Conservation (phyloP, 30 jellyfish, hydroid and myxozoan species). For the Cassiopea andromeda region DNA sequence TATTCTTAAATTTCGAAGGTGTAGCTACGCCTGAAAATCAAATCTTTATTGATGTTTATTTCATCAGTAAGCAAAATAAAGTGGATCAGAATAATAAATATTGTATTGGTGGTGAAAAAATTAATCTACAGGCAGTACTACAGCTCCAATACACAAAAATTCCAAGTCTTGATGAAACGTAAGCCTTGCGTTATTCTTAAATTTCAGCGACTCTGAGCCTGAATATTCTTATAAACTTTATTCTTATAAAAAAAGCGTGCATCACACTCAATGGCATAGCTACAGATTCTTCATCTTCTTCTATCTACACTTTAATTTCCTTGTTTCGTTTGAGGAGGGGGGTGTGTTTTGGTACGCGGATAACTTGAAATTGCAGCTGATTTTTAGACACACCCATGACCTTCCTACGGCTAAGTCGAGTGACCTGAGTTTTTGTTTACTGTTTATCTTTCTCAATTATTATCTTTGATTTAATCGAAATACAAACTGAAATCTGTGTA, state of each 20-base stretch:
- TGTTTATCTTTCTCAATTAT: not conserved
- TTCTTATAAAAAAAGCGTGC: not conserved
- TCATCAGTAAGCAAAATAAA: no score
- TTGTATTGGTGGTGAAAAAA: no score
- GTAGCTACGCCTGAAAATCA: no score
- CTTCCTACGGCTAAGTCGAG: constrained; percentile 3
- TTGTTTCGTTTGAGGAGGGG: not conserved
- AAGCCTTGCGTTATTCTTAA: no score
- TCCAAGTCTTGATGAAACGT: no score
- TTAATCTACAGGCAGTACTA: no score
- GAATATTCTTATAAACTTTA: no score
- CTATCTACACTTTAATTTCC: not conserved
- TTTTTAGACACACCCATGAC: not conserved
- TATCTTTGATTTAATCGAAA: constrained; percentile 20
- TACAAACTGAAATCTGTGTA: not conserved
- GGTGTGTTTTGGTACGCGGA: not conserved
- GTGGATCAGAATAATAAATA: no score
- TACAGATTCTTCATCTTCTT: not conserved
- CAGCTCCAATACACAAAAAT: no score
- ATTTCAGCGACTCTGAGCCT: no score
- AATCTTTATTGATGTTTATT: no score
- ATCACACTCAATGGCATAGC: not conserved
- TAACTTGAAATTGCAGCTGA: not conserved
- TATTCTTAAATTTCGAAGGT: no score
- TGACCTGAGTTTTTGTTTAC: constrained; percentile 1